phyloP scores from a whole-genome alignment of 2,888 invertebrate species.

The Callinectes sapidus region DNA sequence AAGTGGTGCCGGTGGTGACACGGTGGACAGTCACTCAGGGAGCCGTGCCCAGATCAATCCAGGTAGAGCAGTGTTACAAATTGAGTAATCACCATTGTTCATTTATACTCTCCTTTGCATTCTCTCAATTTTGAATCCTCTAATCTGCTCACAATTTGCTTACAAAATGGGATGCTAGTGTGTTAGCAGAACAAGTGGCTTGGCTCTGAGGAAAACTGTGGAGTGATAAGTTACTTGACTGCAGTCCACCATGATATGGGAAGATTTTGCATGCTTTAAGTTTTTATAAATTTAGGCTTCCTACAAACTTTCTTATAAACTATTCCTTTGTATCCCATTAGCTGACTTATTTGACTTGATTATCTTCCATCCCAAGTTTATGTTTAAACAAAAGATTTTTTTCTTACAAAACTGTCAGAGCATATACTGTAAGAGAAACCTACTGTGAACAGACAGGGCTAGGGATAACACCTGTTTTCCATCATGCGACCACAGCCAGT shows the following conservation, averaged over 20 bases:
- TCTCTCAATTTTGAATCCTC: too few species aligned
- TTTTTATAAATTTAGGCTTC: too few species aligned
- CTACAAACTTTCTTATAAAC: background rate
- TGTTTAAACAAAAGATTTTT: background rate
- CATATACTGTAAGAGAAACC: background rate
- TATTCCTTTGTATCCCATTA: background rate
- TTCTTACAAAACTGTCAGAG: background rate
- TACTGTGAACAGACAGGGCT: background rate
- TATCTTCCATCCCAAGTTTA: background rate
- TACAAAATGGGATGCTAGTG: too few species aligned
- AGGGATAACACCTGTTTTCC: background rate
- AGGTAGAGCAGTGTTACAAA: background rate
- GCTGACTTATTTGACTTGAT: background rate
- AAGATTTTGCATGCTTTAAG: too few species aligned
- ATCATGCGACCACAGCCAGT: background rate
- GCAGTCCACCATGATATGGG: too few species aligned
- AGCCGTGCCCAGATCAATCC: background rate
- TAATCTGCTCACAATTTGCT: too few species aligned
- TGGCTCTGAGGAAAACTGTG: too few species aligned
- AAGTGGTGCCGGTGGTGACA: conserved; percentile 48
- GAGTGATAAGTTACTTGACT: too few species aligned
- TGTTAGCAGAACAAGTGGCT: too few species aligned
- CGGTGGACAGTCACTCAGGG: conserved; percentile 54
- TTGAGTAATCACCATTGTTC: background rate
- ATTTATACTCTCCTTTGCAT: too few species aligned